Percentiles rank a stretch among this genome's conserved stretches.
Evolutionary conservation across 2,113 vertebrate genomes (phyloP).

Genomic region (Rostratula benghalensis): DNA sequence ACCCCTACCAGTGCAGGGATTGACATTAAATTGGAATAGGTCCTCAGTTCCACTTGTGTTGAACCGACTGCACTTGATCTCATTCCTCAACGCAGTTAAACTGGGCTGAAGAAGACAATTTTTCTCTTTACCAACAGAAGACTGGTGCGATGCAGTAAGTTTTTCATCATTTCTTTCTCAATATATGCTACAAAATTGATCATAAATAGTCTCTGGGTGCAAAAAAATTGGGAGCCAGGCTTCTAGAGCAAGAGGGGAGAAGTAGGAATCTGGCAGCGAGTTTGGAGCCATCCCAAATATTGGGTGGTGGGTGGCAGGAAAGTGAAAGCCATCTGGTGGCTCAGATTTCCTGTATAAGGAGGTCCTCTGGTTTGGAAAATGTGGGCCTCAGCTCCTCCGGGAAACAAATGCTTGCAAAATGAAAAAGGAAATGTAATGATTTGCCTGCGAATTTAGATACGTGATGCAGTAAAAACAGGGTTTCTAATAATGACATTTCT

Average conservation of each 20-base stretch:
- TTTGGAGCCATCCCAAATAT: constrained; percentile 66
- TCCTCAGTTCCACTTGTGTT: neutral
- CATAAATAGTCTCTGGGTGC: constrained; percentile 63
- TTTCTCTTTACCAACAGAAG: neutral
- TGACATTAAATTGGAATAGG: neutral
- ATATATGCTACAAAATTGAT: constrained; percentile 11
- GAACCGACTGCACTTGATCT: neutral
- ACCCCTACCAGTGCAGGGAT: neutral
- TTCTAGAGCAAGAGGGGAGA: constrained; percentile 60
- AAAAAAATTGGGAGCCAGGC: constrained; percentile 53
- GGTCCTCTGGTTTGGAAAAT: constrained; percentile 58
- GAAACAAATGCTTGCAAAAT: constrained; percentile 48
- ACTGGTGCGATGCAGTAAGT: neutral
- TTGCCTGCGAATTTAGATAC: constrained; percentile 37
- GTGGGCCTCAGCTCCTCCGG: constrained; percentile 42
- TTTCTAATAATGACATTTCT: constrained; percentile 63
- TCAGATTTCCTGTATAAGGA: constrained; percentile 66
- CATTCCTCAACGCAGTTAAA: neutral
- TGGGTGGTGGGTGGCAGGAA: constrained; percentile 59
- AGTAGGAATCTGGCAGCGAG: constrained; percentile 50
- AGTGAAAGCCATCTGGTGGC: constrained; percentile 60
- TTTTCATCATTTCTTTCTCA: constrained; percentile 36
- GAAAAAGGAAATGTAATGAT: constrained; percentile 44
- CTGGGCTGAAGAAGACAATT: neutral
- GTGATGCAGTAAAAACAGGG: constrained; percentile 48